Evolutionary conservation across 2,113 vertebrate species (phyloP).

Genomic region (Dipodomys ordii): DNA sequence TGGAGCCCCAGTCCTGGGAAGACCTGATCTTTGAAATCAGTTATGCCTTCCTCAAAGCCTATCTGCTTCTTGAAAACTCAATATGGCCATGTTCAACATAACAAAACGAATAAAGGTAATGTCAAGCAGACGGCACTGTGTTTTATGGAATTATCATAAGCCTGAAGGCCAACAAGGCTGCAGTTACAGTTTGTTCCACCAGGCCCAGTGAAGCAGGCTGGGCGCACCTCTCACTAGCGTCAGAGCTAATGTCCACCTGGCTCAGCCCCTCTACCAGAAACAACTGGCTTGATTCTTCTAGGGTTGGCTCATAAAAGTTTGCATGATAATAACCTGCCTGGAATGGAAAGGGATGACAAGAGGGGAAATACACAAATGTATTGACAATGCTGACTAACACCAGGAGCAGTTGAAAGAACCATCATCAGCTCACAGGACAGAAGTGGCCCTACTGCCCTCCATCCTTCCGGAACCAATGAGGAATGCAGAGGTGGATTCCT

Average conservation of each 20-base stretch:
- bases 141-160: background rate
- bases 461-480: background rate
- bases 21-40: background rate
- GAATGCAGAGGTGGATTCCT: slow-evolving; percentile 5
- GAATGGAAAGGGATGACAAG: slow-evolving; percentile 38
- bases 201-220: background rate
- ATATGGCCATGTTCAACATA: background rate
- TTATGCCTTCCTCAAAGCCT: background rate
- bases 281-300: background rate
- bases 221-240: background rate
- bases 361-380: background rate
- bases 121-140: background rate
- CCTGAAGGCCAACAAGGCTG: background rate
- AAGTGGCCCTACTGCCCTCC: background rate
- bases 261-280: slow-evolving; percentile 2
- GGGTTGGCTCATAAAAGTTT: slow-evolving; percentile 44
- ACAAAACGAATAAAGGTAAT: background rate
- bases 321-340: slow-evolving; percentile 9
- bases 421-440: no score
- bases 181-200: background rate
- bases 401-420: no score
- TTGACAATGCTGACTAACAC: background rate
- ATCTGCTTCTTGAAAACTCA: background rate
- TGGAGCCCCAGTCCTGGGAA: background rate
- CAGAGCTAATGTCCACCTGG: background rate